phyloP scores from a whole-genome alignment of 1,140 invertebrate genomes.

The Drosophila subpulchrella region DNA sequence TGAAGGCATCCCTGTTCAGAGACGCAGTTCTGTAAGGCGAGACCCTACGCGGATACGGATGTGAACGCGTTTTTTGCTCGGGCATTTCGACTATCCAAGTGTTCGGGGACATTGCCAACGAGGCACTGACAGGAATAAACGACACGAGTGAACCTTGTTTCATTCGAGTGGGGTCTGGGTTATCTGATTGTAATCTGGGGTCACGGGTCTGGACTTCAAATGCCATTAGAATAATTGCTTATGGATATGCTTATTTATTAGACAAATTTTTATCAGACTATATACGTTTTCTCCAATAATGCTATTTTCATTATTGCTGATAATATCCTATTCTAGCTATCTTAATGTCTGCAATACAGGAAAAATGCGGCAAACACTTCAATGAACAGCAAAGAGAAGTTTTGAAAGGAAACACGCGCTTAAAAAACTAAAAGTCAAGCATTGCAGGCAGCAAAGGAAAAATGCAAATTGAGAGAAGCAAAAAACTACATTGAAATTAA shows the following conservation, averaged over 20 bases:
- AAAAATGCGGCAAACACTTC: slow-evolving; percentile 3
- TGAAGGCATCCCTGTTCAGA: slow-evolving; percentile 48
- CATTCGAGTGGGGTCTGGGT: slow-evolving; percentile 3
- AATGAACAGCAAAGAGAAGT: slow-evolving; percentile 1
- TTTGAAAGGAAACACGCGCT: slow-evolving; percentile 2
- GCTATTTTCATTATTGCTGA: background rate
- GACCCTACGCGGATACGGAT: slow-evolving; percentile 28
- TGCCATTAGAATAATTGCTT: slow-evolving; percentile 68
- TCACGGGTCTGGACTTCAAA: slow-evolving; percentile 4
- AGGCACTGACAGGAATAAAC: slow-evolving; percentile 41
- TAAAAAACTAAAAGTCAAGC: slow-evolving; percentile 27
- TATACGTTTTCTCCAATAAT: too few relatives aligned
- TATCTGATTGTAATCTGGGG: slow-evolving; percentile 50
- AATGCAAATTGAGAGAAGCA: slow-evolving; percentile 2
- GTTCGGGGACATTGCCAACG: slow-evolving; percentile 67
- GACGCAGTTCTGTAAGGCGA: slow-evolving; percentile 23
- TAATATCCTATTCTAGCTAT: background rate
- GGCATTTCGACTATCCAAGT: slow-evolving; percentile 70
- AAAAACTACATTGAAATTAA: slow-evolving; percentile 10
- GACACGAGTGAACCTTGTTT: slow-evolving; percentile 24
- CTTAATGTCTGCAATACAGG: background rate
- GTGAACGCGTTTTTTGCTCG: slow-evolving; percentile 41
- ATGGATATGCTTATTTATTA: too few relatives aligned
- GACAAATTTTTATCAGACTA: too few relatives aligned
- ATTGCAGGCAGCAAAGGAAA: slow-evolving; percentile 8